Conservation (phyloP, 2,113 vertebrate species). For the Petaurus breviceps region DNA sequence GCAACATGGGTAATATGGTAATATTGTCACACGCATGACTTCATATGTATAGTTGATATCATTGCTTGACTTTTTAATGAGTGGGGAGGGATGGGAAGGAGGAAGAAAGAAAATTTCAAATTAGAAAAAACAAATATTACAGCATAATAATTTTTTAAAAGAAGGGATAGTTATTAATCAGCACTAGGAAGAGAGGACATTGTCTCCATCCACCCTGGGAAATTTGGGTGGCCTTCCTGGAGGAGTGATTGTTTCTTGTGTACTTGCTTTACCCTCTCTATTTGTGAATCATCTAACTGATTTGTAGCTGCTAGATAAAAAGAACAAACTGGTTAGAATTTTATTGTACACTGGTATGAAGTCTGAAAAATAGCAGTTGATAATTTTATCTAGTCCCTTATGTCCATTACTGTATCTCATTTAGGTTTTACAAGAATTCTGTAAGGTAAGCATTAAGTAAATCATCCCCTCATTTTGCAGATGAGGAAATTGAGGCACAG, state of each 20-base stretch:
- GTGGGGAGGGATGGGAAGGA: background rate
- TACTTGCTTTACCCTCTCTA: background rate
- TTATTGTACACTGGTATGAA: background rate
- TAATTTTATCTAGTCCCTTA: background rate
- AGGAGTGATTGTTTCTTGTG: background rate
- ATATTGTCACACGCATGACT: background rate
- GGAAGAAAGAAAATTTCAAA: background rate
- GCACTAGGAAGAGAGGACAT: background rate
- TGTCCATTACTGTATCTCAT: background rate
- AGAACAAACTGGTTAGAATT: background rate
- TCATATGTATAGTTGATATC: background rate
- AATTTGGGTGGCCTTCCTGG: background rate
- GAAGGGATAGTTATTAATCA: background rate
- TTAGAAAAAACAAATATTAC: background rate
- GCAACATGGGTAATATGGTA: background rate
- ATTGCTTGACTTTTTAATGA: background rate
- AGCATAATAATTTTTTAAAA: background rate
- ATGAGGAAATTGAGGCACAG: background rate
- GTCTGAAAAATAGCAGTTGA: background rate
- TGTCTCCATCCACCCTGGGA: background rate
- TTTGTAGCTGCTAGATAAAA: background rate
- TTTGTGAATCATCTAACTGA: background rate
- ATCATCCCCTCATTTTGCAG: background rate
- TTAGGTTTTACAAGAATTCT: background rate
- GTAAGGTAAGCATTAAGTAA: background rate